phyloP scores from a whole-genome alignment of 2,888 invertebrate genomes.

The Stenichneumon culpator region DNA sequence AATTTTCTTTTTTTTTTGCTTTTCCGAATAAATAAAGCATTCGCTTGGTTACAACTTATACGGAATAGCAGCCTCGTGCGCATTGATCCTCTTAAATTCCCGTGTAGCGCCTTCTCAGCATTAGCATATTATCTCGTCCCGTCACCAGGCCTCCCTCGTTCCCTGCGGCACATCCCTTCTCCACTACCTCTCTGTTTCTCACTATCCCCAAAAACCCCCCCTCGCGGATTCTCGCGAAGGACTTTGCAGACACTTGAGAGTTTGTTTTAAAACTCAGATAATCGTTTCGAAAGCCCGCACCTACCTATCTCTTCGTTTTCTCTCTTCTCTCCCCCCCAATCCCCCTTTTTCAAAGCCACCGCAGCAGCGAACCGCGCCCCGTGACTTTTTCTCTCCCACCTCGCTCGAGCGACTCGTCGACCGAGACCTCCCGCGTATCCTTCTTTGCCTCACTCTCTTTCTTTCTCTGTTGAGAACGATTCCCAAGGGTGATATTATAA shows the following conservation, averaged over 20 bases:
- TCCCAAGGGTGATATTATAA: slow-evolving; percentile 80
- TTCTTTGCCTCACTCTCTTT: slow-evolving; percentile 45
- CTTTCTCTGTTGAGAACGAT: slow-evolving; percentile 59
- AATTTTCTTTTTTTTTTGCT: background rate
- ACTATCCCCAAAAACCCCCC: slow-evolving; percentile 63
- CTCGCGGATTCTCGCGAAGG: slow-evolving; percentile 75
- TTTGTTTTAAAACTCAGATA: slow-evolving; percentile 84
- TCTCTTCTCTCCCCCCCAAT: background rate
- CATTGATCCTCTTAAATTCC: slow-evolving; percentile 83
- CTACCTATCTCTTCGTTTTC: slow-evolving; percentile 60
- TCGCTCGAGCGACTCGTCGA: slow-evolving; percentile 47
- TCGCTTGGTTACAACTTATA: slow-evolving; percentile 42
- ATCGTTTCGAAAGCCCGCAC: slow-evolving; percentile 81
- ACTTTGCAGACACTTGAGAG: slow-evolving; percentile 84
- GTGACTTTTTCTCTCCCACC: slow-evolving; percentile 54
- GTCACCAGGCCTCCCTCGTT: slow-evolving; percentile 67
- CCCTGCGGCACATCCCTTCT: slow-evolving; percentile 41
- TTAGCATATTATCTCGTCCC: slow-evolving; percentile 82
- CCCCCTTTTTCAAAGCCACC: slow-evolving; percentile 38
- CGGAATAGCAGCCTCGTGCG: slow-evolving; percentile 62
- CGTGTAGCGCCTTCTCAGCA: slow-evolving; percentile 80
- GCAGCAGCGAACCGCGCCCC: slow-evolving; percentile 45
- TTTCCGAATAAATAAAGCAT: background rate
- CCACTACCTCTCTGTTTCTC: slow-evolving; percentile 41
- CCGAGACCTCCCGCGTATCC: slow-evolving; percentile 43